These are phyloP conservation scores for Mesaphorura yosii DNA, from an alignment of 1,140 invertebrate genomes.

Conservation along the genomic window DNA sequence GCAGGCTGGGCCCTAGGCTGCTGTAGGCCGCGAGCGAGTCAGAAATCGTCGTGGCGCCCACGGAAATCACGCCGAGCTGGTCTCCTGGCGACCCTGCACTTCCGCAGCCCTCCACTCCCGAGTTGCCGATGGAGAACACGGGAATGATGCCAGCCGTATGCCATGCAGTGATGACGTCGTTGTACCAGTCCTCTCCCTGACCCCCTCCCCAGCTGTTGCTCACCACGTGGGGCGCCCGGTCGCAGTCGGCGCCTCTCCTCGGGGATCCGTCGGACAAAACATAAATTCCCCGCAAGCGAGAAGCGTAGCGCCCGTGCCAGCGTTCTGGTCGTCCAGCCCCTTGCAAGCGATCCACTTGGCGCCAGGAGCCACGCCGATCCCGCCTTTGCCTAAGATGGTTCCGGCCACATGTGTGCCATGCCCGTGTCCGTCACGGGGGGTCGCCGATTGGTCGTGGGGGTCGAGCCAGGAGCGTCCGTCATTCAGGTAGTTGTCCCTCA, in stretches of 20 bases:
- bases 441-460: background rate
- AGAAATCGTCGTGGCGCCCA: background rate
- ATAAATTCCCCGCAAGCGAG: constrained; percentile 12
- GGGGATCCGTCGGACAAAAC: constrained; percentile 3
- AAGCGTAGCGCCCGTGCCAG: background rate
- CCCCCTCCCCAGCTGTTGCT: constrained; percentile 8
- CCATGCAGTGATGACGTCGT: background rate
- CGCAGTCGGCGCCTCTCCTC: background rate
- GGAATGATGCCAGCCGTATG: background rate
- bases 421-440: constrained; percentile 10
- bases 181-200: background rate
- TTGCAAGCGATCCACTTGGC: constrained; percentile 11
- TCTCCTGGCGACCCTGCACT: constrained; percentile 11
- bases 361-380: constrained; percentile 9
- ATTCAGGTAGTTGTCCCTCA: background rate
- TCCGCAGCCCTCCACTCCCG: constrained; percentile 2
- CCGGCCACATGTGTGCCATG: constrained; percentile 13
- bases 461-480: constrained; percentile 5
- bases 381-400: constrained; percentile 9
- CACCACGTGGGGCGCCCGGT: background rate
- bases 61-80: constrained; percentile 1
- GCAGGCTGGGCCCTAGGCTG: constrained; percentile 1
- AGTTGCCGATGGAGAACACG: constrained; percentile 7
- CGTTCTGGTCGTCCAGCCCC: background rate
- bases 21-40: constrained; percentile 4